Conservation (phyloP, 2,113 vertebrate species). For the Sinocyclocheilus anshuiensis region DNA sequence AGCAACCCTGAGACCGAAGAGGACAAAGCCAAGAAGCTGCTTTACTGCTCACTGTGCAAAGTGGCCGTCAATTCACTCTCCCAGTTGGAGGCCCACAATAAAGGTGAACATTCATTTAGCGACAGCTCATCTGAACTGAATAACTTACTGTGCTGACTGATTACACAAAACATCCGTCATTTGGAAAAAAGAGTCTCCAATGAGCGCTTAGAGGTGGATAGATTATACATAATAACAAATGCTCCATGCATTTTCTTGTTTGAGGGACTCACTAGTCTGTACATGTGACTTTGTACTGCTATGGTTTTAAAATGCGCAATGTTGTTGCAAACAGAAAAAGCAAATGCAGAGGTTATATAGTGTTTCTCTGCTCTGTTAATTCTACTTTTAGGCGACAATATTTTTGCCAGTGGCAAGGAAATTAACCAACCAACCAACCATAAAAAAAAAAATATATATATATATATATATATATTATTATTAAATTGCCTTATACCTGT, state of each 20-base stretch:
- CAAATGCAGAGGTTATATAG: neutral
- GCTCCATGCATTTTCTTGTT: neutral
- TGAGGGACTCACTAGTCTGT: neutral
- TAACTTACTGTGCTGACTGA: neutral
- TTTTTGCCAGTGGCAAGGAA: neutral
- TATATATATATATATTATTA: no score
- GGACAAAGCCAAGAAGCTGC: slow-evolving; percentile 87
- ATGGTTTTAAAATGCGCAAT: neutral
- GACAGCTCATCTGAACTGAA: neutral
- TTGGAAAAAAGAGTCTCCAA: neutral
- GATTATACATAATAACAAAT: neutral
- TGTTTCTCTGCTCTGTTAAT: neutral
- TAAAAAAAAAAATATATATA: neutral
- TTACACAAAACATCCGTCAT: neutral
- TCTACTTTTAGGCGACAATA: neutral
- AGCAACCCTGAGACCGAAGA: slow-evolving; percentile 81
- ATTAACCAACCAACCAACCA: neutral
- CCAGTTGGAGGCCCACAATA: slow-evolving; percentile 94
- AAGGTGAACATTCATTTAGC: slow-evolving; percentile 73
- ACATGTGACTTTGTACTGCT: neutral
- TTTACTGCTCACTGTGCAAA: slow-evolving; percentile 92
- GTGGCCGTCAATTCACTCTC: slow-evolving; percentile 92
- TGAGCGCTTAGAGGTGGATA: slow-evolving; percentile 12
- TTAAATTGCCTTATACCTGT: no score
- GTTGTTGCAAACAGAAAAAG: neutral